Conservation (phyloP, 2,797 vertebrate genomes). For the Lates japonicus region DNA sequence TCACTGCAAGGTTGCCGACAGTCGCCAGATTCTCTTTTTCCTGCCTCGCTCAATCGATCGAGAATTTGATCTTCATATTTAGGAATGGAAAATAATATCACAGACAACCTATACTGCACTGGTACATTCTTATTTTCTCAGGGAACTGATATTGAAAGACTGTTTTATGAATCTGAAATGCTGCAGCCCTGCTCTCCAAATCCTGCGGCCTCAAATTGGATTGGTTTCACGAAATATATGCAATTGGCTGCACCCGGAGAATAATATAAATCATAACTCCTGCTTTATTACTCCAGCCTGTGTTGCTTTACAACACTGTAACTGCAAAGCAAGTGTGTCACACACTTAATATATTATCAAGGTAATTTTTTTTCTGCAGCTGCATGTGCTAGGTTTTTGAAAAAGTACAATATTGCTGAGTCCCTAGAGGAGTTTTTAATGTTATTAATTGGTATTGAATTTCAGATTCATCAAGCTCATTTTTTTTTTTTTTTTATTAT, state of each 20-base stretch:
- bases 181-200: conserved; percentile 18
- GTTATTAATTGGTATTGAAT: conserved; percentile 72
- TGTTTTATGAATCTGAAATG: conserved; percentile 26
- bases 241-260: conserved; percentile 27
- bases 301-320: conserved; percentile 31
- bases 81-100: conserved; percentile 38
- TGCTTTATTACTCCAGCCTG: conserved; percentile 44
- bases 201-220: conserved; percentile 26
- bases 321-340: conserved; percentile 44
- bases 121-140: conserved; percentile 34
- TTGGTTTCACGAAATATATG: conserved; percentile 47
- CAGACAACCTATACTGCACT: conserved; percentile 11
- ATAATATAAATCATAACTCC: conserved; percentile 54
- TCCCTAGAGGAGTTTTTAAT: conserved; percentile 57
- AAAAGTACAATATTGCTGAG: conserved; percentile 24
- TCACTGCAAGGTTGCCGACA: conserved; percentile 67
- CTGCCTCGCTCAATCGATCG: conserved; percentile 44
- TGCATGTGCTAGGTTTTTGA: conserved; percentile 47
- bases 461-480: conserved; percentile 76
- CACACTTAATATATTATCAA: conserved; percentile 41
- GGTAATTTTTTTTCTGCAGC: conserved; percentile 34
- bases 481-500: conserved; percentile 63
- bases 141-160: conserved; percentile 27
- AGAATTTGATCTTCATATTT: conserved; percentile 57
- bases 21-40: conserved; percentile 45